Evolutionary conservation across 1,140 invertebrate species (phyloP).

Genomic region (Drosophila melanica): DNA sequence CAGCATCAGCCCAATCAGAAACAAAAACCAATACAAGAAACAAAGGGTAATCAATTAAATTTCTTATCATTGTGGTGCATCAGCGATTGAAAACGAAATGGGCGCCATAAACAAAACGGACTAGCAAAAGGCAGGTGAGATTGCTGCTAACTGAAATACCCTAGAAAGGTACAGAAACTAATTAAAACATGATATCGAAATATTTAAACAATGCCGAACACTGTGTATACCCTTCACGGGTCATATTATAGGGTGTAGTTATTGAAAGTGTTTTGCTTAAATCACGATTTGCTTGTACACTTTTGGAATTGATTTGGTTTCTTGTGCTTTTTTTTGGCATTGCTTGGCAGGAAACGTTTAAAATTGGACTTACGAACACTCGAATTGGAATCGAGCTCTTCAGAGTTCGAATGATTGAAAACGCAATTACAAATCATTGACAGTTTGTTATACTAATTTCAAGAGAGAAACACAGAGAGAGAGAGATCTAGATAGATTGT

Average conservation of each 20-base stretch:
- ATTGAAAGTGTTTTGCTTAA: conserved; percentile 68
- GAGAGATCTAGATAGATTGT: neutral
- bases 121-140: conserved; percentile 16
- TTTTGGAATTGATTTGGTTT: conserved; percentile 29
- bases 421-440: conserved; percentile 76
- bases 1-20: conserved; percentile 11
- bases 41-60: conserved; percentile 82
- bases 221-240: neutral
- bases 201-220: neutral
- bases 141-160: conserved; percentile 9
- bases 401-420: conserved; percentile 58
- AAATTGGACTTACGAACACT: conserved; percentile 19
- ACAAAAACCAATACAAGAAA: conserved; percentile 47
- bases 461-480: conserved; percentile 1
- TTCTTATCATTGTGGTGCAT: conserved; percentile 83
- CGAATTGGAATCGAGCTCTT: conserved; percentile 22
- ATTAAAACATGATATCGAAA: too few relatives aligned
- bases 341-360: conserved; percentile 24
- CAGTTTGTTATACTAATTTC: conserved; percentile 80
- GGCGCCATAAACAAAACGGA: conserved; percentile 36
- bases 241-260: conserved; percentile 16
- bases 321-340: conserved; percentile 43
- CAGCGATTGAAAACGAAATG: conserved; percentile 56
- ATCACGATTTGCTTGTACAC: conserved; percentile 53
- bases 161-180: conserved; percentile 1